A percentile compares a stretch with the other conserved stretches of the same genome.
Conservation (phyloP, 2,888 invertebrate genomes). For the Plebejus argus region DNA sequence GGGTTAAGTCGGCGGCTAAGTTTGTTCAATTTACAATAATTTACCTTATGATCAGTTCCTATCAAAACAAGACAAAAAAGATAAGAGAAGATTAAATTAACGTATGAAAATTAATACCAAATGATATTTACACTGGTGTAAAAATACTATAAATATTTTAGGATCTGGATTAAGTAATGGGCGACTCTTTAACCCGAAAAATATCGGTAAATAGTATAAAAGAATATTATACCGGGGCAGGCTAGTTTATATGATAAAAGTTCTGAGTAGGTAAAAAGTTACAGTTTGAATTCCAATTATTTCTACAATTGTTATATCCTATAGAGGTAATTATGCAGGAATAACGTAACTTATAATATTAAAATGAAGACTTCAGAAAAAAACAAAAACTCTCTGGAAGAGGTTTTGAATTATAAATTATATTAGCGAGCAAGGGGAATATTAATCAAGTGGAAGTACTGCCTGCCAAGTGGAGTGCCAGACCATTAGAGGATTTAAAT, state of each 20-base stretch:
- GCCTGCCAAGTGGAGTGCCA: conserved; percentile 8
- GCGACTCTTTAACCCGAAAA: no score
- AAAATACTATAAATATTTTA: no score
- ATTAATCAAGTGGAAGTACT: conserved; percentile 9
- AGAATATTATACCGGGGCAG: no score
- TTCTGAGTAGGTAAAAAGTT: neutral
- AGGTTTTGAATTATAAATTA: conserved; percentile 5
- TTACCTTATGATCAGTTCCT: no score
- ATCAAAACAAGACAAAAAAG: neutral
- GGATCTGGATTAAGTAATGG: no score
- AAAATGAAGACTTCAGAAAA: neutral
- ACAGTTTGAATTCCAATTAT: neutral
- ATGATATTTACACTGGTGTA: no score
- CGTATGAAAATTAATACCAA: no score
- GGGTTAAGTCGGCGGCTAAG: neutral
- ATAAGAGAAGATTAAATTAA: neutral
- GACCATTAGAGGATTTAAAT: neutral
- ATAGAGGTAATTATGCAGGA: no score
- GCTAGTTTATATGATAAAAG: no score
- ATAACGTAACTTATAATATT: neutral
- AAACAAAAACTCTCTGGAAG: neutral
- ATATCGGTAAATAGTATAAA: no score
- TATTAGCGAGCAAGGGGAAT: neutral
- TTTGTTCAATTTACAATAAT: neutral
- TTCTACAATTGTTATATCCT: no score